phyloP scores from a whole-genome alignment of 2,888 invertebrate species.

The Eremobia ochroleuca region DNA sequence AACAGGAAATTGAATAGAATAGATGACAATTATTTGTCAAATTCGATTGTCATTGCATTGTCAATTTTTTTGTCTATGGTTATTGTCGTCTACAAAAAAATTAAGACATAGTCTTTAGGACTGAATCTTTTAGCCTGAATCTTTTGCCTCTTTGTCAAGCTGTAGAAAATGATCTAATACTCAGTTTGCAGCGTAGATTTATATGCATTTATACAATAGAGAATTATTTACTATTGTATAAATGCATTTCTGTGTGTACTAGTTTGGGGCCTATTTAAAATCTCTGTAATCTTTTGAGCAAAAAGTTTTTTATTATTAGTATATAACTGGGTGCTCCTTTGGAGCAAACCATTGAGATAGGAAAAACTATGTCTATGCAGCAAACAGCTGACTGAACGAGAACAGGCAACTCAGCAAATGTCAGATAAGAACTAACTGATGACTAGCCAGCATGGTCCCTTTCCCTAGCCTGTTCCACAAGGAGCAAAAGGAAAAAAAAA shows the following conservation, averaged over 20 bases:
- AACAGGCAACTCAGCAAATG: neutral
- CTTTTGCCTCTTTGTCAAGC: neutral
- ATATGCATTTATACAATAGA: neutral
- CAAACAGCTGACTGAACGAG: constrained; percentile 21
- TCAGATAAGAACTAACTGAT: too few relatives aligned
- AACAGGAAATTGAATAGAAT: constrained; percentile 12
- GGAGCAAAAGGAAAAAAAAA: too few relatives aligned
- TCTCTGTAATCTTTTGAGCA: too few relatives aligned
- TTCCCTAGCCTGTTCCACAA: too few relatives aligned
- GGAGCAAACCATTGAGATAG: too few relatives aligned
- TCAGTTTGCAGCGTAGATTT: neutral
- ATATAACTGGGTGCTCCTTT: neutral
- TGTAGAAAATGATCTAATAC: neutral
- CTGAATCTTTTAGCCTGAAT: neutral
- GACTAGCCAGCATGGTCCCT: too few relatives aligned
- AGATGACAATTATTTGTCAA: constrained; percentile 3
- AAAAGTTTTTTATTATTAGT: too few relatives aligned
- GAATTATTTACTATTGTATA: neutral
- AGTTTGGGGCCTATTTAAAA: too few relatives aligned
- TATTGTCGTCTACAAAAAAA: neutral
- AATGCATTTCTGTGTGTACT: too few relatives aligned
- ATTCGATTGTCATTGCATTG: constrained; percentile 10
- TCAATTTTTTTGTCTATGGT: neutral
- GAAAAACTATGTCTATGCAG: too few relatives aligned
- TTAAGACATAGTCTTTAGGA: neutral